These are phyloP conservation scores for Pyrochroa serraticornis DNA, from an alignment of 2,888 invertebrate genomes.

Conservation along the genomic window DNA sequence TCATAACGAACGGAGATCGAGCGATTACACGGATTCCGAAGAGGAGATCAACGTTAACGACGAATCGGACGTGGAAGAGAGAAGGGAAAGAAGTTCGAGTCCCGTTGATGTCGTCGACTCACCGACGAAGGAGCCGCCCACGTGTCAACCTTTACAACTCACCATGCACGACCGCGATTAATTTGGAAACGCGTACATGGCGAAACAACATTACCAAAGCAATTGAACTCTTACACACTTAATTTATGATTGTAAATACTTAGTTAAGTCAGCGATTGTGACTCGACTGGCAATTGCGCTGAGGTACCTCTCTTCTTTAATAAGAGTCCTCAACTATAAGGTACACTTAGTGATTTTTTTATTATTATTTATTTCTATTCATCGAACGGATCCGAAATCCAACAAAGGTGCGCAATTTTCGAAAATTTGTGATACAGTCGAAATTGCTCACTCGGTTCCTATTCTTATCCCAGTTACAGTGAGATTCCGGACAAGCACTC, in stretches of 20 bases:
- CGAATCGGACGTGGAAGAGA: conserved; percentile 69
- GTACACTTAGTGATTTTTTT: not conserved
- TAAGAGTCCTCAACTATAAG: not conserved
- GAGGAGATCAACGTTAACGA: conserved; percentile 89
- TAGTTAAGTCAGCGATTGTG: conserved; percentile 45
- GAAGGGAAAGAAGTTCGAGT: conserved; percentile 59
- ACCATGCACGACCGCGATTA: conserved; percentile 73
- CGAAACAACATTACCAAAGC: conserved; percentile 40
- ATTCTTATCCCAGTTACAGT: not conserved
- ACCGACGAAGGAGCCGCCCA: conserved; percentile 46
- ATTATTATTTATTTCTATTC: too few species aligned
- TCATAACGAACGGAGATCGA: conserved; percentile 61
- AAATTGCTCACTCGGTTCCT: too few species aligned
- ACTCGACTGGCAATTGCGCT: conserved; percentile 39
- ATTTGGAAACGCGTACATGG: conserved; percentile 33
- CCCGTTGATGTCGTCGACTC: conserved; percentile 59
- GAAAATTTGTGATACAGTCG: too few species aligned
- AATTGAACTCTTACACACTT: conserved; percentile 29
- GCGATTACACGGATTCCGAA: conserved; percentile 69
- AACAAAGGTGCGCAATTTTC: too few species aligned
- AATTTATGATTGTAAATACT: conserved; percentile 32
- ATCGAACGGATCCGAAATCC: too few species aligned
- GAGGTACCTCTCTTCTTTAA: conserved; percentile 22
- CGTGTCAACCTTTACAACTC: conserved; percentile 70
- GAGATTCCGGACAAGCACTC: conserved; percentile 3